Conservation (phyloP, 2,888 invertebrate genomes). For the Dusona sp. region DNA sequence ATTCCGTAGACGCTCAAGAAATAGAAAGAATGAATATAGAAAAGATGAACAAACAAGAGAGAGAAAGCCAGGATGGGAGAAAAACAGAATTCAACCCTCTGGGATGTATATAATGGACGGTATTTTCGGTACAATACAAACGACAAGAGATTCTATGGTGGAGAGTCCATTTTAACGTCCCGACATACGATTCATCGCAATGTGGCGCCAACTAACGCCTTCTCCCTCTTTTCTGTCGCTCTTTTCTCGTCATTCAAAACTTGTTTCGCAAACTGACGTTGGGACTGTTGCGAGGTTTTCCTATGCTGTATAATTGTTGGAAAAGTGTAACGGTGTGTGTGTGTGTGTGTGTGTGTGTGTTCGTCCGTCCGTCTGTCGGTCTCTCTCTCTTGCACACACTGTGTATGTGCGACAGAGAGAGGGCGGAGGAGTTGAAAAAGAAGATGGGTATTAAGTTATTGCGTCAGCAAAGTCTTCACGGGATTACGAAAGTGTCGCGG, state of each 20-base stretch:
- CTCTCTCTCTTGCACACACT: too few species aligned
- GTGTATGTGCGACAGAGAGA: not conserved
- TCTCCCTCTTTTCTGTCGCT: not conserved
- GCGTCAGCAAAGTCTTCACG: slow-evolving; percentile 50
- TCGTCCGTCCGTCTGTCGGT: too few species aligned
- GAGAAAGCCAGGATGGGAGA: not conserved
- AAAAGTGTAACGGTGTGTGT: too few species aligned
- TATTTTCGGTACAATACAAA: slow-evolving; percentile 60
- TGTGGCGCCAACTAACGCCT: slow-evolving; percentile 53
- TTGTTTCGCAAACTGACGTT: slow-evolving; percentile 53
- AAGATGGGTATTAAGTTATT: slow-evolving; percentile 43
- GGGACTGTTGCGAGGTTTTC: slow-evolving; percentile 38
- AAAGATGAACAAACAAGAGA: slow-evolving; percentile 34
- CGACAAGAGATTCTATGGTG: slow-evolving; percentile 39
- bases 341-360: too few species aligned
- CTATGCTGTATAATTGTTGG: slow-evolving; percentile 37
- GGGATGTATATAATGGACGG: slow-evolving; percentile 33
- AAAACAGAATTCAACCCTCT: slow-evolving; percentile 40
- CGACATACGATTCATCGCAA: slow-evolving; percentile 47
- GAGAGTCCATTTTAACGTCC: slow-evolving; percentile 62
- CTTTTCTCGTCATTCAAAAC: slow-evolving; percentile 23
- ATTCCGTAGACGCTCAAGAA: slow-evolving; percentile 57
- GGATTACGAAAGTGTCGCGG: slow-evolving; percentile 44
- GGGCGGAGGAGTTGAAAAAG: slow-evolving; percentile 25
- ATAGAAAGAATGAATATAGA: slow-evolving; percentile 32